phyloP scores from a whole-genome alignment of 2,797 vertebrate species.

The Silurus aristotelis region DNA sequence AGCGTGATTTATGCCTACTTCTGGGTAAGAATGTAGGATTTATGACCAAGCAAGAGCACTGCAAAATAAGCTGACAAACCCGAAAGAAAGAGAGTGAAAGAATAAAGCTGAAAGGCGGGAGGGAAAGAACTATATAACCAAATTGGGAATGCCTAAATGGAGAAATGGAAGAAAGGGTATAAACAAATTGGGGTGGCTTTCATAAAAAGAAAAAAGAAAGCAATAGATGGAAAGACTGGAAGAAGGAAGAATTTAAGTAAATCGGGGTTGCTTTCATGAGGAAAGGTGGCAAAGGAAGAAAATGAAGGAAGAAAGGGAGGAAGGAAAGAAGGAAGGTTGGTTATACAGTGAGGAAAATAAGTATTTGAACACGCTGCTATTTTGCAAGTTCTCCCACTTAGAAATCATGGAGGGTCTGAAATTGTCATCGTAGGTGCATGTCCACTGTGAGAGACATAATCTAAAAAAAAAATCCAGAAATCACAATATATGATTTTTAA shows the following conservation, averaged over 20 bases:
- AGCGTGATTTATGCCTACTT: constrained; percentile 76
- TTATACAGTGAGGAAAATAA: too few species aligned
- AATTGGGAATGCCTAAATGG: not conserved
- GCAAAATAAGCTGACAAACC: constrained; percentile 71
- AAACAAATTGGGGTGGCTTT: not conserved
- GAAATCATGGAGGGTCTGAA: too few species aligned
- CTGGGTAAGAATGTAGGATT: constrained; percentile 75
- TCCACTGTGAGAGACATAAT: too few species aligned
- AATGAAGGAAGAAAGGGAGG: constrained; percentile 12
- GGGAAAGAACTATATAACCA: not conserved
- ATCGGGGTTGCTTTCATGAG: not conserved
- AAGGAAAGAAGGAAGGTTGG: not conserved
- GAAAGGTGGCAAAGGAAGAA: constrained; percentile 52
- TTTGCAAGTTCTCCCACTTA: too few species aligned
- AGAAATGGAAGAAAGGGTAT: constrained; percentile 46
- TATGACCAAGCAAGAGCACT: constrained; percentile 70
- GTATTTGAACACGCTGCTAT: too few species aligned
- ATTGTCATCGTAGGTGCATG: too few species aligned
- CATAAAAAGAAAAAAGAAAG: not conserved
- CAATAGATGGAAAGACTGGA: constrained; percentile 49
- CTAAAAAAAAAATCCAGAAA: too few species aligned
- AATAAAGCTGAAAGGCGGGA: constrained; percentile 51
- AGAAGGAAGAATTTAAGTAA: not conserved
- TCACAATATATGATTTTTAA: too few species aligned
- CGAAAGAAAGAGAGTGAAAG: constrained; percentile 59